Evolutionary conservation across 1,140 invertebrate species (phyloP), one percentile per base, ranked within the genome.

Genomic region (Calosoma granatense): DNA sequence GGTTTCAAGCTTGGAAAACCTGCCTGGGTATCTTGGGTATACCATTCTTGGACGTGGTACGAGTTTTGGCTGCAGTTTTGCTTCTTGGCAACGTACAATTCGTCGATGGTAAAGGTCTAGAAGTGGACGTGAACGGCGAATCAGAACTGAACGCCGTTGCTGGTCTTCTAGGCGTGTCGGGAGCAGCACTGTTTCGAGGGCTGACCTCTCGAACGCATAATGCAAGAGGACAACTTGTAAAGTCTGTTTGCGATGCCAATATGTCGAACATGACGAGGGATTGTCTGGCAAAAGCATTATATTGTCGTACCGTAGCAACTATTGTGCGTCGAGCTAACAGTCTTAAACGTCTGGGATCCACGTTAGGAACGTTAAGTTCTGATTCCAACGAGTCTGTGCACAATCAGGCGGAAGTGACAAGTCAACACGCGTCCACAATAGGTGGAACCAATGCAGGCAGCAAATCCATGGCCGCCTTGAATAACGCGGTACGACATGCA

Each of bases 291-390:
- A 95, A 95, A 76, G 92, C 93, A 9, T 74, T 97, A 11, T 97
- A 96, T 70, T 94, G 90, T 68, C 83, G 94, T 53, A 95, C 92
- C 1, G 90, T 97, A n/a, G 91, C 92, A 2, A 94, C 92, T 2
- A 95, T 97, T 63, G 90, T 96, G 3, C 77, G 92, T 21, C 77
- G 92, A 64, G 92, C 93, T 17, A 97, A 97, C 69, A 95, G 90
- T 66, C 74, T 95, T 11, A 94, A 94, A 71, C 78, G 91, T 26
- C 74, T 93, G 9, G 88, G 90, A 14, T 93, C 91, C 0, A 92
- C 88, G 1, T 78, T 92, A 14, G 92, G 92, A 47, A 94, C 92
- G 1, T 73, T 94, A 0, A 92, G 88, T 58, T 93, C 90, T 0
- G 90, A 93, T 67, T 93, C 90, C 0, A 92, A 92, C 67, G 91